Base-by-base conservation (phyloP, 2,797 vertebrate species). In the Labroides dimidiatus region DNA sequence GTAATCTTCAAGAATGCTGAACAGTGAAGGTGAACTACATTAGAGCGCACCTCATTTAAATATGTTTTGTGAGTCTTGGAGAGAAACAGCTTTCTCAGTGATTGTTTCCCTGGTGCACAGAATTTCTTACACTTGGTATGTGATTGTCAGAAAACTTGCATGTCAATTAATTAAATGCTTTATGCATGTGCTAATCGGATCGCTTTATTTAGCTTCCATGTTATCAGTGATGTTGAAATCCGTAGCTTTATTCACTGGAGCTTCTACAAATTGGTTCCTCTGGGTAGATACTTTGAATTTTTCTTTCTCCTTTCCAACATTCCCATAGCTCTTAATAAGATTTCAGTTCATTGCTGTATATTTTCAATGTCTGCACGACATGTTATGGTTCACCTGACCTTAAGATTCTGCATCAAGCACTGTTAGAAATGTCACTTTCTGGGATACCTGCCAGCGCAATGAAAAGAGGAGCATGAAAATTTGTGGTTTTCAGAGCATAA, bases 311-410 rank as follows among this genome's bases (percentile, higher is more conserved):
- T 47, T 49, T 14, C 23, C 7, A 14, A 30, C 24, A 17, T 9
- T 51, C 14, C 48, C 17, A 13, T 6, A 11, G 8, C 8, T 4
- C 16, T 6, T 11, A 15, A 10, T 21, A 9, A 12, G 16, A 21
- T 15, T 17, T 21, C 15, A 19, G 17, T 23, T n/a, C 9, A n/a
- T 10, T 14, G n/a, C 10, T 37, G 13, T 45, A 21, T 5, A 19
- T 23, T 69, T 69, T 24, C 44, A 54, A 39, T 7, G 20, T 12
- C 15, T 24, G 5, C 23, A 1, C 43, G 17, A 55, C 59, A 69
- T 56, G 69, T 61, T 20, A 27, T 51, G 47, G 53, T 61, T 61
- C 6, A 51, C 11, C 69, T 58, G 20, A 62, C 55, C 23, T 14
- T 19, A 16, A 16, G 51, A 64, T 50, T 44, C 50, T 30, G 19